These are phyloP conservation scores for Cyclopterus lumpus DNA, from an alignment of 2,797 vertebrate genomes.

Conservation along the genomic window DNA sequence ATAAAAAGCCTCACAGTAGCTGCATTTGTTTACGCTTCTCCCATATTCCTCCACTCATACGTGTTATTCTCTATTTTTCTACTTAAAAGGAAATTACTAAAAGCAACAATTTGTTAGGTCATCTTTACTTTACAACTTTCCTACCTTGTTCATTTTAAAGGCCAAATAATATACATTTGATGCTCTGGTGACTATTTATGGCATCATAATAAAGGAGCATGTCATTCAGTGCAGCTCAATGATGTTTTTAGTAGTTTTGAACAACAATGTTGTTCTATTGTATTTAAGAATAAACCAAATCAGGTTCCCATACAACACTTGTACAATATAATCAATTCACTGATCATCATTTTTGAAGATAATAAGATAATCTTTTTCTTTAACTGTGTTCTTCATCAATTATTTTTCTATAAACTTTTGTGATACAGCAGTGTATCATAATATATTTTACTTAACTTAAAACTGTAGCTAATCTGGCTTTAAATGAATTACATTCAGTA, in stretches of 20 bases:
- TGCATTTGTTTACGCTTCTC: not conserved
- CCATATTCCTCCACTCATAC: not conserved
- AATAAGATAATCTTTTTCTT: constrained; percentile 13
- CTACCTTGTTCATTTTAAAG: not conserved
- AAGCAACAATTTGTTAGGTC: not conserved
- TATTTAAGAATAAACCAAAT: not conserved
- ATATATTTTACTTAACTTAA: constrained; percentile 9
- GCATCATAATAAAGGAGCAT: not conserved
- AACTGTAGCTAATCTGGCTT: not conserved
- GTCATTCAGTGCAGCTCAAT: not conserved
- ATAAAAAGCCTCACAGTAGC: not conserved
- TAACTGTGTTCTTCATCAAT: constrained; percentile 17
- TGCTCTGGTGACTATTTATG: not conserved
- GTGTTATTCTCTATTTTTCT: not conserved
- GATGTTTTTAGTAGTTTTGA: not conserved
- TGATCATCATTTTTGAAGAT: not conserved
- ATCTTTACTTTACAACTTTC: constrained; percentile 8
- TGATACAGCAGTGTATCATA: not conserved
- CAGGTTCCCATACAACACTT: not conserved
- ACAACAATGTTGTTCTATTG: not conserved
- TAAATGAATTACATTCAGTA: not conserved
- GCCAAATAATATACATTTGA: not conserved
- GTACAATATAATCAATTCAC: not conserved
- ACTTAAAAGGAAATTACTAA: constrained; percentile 3
- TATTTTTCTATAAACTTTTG: constrained; percentile 5